Evolutionary conservation across 2,797 vertebrate species (phyloP).

Genomic region (Poeciliopsis paucimaculata): DNA sequence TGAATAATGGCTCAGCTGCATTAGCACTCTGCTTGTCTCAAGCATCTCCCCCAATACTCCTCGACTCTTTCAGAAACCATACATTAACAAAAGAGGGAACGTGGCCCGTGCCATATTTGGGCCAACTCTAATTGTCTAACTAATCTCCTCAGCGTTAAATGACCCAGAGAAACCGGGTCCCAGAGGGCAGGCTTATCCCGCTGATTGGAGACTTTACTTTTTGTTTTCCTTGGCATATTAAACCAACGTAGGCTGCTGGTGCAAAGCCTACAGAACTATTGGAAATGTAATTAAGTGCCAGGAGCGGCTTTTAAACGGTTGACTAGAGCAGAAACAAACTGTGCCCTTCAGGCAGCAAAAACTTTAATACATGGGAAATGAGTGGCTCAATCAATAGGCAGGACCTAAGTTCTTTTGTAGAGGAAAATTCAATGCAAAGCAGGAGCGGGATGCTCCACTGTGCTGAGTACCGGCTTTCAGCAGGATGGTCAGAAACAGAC

Average conservation of each 20-base stretch:
- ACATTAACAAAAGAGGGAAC: conserved; percentile 40
- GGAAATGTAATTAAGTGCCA: conserved; percentile 83
- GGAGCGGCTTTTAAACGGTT: conserved; percentile 80
- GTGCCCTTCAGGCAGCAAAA: conserved; percentile 68
- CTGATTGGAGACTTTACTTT: conserved; percentile 69
- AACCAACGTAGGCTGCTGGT: conserved; percentile 66
- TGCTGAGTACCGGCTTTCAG: conserved; percentile 50
- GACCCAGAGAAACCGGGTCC: conserved; percentile 74
- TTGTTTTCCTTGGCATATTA: conserved; percentile 75
- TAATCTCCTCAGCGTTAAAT: conserved; percentile 78
- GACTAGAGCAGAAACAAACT: conserved; percentile 80
- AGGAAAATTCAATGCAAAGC: conserved; percentile 54
- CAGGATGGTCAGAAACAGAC: conserved; percentile 41
- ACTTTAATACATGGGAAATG: conserved; percentile 77
- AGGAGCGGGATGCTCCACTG: conserved; percentile 47
- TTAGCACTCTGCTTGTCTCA: conserved; percentile 48
- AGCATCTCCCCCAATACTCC: conserved; percentile 52
- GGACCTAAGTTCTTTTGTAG: conserved; percentile 59
- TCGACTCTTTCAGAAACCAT: conserved; percentile 40
- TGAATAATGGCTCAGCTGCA: conserved; percentile 62
- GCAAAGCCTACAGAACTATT: conserved; percentile 76
- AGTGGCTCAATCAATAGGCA: conserved; percentile 75
- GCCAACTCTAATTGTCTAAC: conserved; percentile 79
- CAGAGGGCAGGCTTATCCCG: conserved; percentile 63
- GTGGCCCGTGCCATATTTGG: conserved; percentile 65